These are phyloP conservation scores for Isurus oxyrinchus DNA, from an alignment of 2,113 vertebrate species.

Conservation along the genomic window DNA sequence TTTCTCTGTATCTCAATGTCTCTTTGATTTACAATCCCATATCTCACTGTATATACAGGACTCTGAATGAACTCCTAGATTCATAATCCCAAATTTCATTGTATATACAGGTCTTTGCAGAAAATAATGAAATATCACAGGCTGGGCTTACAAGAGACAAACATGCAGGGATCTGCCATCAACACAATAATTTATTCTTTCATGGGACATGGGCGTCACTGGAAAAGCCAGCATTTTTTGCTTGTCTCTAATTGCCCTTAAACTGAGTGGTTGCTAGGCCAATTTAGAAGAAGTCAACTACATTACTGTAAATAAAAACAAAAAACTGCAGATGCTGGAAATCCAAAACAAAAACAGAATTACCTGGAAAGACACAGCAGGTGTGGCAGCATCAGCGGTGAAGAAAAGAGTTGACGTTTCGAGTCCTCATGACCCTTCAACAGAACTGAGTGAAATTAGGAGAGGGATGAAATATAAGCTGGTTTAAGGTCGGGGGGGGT, in stretches of 20 bases:
- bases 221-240: background rate
- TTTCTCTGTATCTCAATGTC: background rate
- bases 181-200: background rate
- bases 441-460: too few species aligned
- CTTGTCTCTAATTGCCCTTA: background rate
- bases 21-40: background rate
- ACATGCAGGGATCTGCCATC: background rate
- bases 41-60: background rate
- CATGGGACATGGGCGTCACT: background rate
- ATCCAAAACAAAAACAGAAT: too few species aligned
- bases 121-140: slow-evolving; percentile 44
- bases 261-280: background rate
- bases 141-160: background rate
- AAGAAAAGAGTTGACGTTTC: too few species aligned
- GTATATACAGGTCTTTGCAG: background rate
- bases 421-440: too few species aligned
- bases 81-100: background rate
- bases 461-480: too few species aligned
- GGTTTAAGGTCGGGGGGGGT: too few species aligned
- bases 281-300: too few species aligned
- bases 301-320: too few species aligned
- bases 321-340: too few species aligned
- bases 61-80: background rate
- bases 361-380: too few species aligned
- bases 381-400: too few species aligned